Conservation (phyloP, 2,888 invertebrate species). For the Nephrocerus scutellatus region DNA sequence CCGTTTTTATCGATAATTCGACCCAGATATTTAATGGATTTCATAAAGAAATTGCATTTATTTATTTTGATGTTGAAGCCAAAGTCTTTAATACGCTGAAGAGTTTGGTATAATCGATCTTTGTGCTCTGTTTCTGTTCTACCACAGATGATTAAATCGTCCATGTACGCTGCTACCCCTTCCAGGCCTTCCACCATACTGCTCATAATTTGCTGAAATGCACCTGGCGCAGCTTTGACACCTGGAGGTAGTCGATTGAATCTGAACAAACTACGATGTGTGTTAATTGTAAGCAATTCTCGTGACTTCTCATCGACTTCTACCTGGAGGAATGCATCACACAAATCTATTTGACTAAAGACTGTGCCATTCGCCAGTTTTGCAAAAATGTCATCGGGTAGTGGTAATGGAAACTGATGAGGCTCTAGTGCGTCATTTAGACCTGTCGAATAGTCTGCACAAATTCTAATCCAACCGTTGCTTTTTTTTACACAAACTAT, state of each 20-base stretch:
- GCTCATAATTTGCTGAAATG: conserved; percentile 21
- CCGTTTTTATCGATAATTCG: conserved; percentile 13
- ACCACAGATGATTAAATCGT: conserved; percentile 20
- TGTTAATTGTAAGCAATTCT: conserved; percentile 18
- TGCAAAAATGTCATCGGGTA: conserved; percentile 22
- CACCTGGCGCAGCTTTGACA: conserved; percentile 23
- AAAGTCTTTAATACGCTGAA: conserved; percentile 12
- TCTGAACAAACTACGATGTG: conserved; percentile 15
- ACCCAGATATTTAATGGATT: conserved; percentile 15
- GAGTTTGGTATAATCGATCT: conserved; percentile 4
- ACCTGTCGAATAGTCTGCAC: conserved; percentile 24
- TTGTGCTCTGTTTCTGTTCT: conserved; percentile 13
- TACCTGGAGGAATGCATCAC: conserved; percentile 23
- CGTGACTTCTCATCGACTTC: conserved; percentile 21
- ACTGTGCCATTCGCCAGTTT: conserved; percentile 15
- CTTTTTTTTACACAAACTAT: conserved; percentile 18
- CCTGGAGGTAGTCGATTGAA: conserved; percentile 20
- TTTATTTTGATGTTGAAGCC: conserved; percentile 14
- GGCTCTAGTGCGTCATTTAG: conserved; percentile 20
- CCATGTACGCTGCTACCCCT: conserved; percentile 14
- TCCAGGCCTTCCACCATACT: conserved; percentile 15
- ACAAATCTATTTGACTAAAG: conserved; percentile 19
- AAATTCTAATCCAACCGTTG: conserved; percentile 22
- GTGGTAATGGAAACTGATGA: conserved; percentile 21
- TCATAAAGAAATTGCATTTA: conserved; percentile 17